Conservation (phyloP, 2,888 invertebrate species). For the Metacarcinus magister region DNA sequence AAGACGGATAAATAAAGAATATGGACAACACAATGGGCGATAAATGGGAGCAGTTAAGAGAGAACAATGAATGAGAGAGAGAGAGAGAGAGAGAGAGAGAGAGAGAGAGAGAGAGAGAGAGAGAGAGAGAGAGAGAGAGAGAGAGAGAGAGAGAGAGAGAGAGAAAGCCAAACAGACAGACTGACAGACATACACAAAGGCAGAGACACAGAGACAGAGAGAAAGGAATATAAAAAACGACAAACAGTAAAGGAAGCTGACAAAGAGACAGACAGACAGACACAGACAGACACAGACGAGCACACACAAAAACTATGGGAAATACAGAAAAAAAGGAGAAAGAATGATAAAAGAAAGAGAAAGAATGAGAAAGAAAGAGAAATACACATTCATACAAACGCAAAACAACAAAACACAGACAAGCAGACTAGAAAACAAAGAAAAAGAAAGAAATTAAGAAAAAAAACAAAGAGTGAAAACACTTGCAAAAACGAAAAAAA, state of each 20-base stretch:
- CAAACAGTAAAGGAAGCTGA: too few species aligned
- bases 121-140: constrained; percentile 46
- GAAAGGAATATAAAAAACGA: too few species aligned
- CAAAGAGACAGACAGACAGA: neutral
- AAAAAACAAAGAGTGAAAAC: too few species aligned
- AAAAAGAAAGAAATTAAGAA: too few species aligned
- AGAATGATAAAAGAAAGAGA: too few species aligned
- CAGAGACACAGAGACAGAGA: neutral
- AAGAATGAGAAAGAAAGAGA: too few species aligned
- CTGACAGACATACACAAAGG: neutral
- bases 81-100: constrained; percentile 54
- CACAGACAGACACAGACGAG: neutral
- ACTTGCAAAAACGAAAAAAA: too few species aligned
- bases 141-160: constrained; percentile 46
- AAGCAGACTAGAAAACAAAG: too few species aligned
- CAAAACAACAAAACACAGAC: too few species aligned
- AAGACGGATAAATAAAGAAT: neutral
- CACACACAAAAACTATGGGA: neutral
- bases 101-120: constrained; percentile 45
- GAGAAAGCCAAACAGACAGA: neutral
- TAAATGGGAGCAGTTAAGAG: neutral
- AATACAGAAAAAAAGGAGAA: neutral
- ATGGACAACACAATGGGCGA: neutral
- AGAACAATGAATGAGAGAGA: constrained; percentile 1
- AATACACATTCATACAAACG: too few species aligned